Evolutionary conservation across 2,113 vertebrate species (phyloP).

Genomic region (Ameiurus melas): DNA sequence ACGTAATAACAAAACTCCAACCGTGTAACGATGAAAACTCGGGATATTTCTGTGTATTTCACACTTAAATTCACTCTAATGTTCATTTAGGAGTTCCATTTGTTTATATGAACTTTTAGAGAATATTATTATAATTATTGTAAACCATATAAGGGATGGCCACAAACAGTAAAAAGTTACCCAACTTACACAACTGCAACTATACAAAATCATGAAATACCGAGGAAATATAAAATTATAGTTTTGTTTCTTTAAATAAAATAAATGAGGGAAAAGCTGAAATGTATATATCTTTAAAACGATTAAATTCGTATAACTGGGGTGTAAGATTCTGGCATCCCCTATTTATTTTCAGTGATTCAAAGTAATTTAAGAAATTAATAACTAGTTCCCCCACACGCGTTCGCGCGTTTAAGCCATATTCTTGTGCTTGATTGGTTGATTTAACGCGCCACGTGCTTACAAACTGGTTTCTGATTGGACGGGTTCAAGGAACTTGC

Average conservation of each 20-base stretch:
- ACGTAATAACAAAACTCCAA: background rate
- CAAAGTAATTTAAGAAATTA: background rate
- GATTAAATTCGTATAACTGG: background rate
- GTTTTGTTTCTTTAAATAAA: background rate
- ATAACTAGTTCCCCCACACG: background rate
- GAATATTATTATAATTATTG: background rate
- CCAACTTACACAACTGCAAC: background rate
- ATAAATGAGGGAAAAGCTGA: too few species aligned
- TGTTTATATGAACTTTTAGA: background rate
- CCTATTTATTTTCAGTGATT: background rate
- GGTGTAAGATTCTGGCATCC: background rate
- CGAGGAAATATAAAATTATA: background rate
- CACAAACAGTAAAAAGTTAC: background rate
- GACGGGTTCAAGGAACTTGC: background rate
- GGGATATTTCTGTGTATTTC: background rate
- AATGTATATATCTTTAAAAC: background rate
- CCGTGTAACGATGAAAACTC: background rate
- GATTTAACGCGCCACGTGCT: background rate
- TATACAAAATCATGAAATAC: background rate
- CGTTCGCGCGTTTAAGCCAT: background rate
- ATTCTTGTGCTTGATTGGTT: background rate
- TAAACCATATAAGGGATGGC: too few species aligned
- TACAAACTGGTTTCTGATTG: background rate
- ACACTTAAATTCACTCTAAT: background rate
- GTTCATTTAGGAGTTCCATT: background rate